Conservation (phyloP, 2,888 invertebrate species). For the Taphrorychus bicolor region DNA sequence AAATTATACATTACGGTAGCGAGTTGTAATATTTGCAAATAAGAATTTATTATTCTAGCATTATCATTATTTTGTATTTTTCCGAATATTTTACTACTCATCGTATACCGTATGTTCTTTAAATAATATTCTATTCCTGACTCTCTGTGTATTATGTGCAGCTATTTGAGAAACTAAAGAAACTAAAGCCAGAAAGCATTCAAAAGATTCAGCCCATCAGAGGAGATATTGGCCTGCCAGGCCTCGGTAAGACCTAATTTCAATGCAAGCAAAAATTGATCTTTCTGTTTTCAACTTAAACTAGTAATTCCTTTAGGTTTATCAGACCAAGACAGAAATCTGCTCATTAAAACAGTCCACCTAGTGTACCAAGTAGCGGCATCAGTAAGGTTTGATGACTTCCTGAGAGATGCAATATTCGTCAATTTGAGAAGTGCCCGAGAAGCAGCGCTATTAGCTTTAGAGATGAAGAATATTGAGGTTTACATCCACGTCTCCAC, state of each 20-base stretch:
- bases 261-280: background rate
- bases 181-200: slow-evolving; percentile 59
- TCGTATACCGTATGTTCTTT: too few relatives aligned
- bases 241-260: slow-evolving; percentile 60
- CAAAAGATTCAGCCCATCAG: slow-evolving; percentile 70
- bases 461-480: slow-evolving; percentile 61
- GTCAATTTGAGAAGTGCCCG: slow-evolving; percentile 72
- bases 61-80: too few relatives aligned
- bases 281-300: background rate
- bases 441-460: slow-evolving; percentile 68
- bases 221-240: slow-evolving; percentile 66
- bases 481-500: slow-evolving; percentile 84
- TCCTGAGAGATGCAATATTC: slow-evolving; percentile 69
- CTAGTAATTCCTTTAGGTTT: slow-evolving; percentile 4
- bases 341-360: slow-evolving; percentile 67
- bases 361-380: slow-evolving; percentile 82
- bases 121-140: too few relatives aligned
- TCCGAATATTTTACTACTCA: too few relatives aligned
- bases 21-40: too few relatives aligned
- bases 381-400: slow-evolving; percentile 84
- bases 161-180: slow-evolving; percentile 67
- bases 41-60: too few relatives aligned
- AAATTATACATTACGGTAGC: too few relatives aligned
- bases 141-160: slow-evolving; percentile 50
- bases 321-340: slow-evolving; percentile 60